Conservation (phyloP, 2,797 vertebrate genomes). For the Cichlasoma orientale region DNA sequence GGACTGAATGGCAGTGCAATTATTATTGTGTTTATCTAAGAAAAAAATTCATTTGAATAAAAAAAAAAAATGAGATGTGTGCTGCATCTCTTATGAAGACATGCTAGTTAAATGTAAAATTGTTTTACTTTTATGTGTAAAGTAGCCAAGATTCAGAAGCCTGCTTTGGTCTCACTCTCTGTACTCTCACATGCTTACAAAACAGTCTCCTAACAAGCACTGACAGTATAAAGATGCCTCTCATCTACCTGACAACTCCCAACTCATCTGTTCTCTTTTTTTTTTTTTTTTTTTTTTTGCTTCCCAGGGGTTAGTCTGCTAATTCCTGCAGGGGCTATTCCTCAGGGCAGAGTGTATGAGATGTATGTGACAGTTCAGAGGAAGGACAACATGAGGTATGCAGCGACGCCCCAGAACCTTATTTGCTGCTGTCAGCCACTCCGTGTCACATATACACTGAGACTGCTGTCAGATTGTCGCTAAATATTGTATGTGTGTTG, state of each 20-base stretch:
- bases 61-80: rapidly evolving
- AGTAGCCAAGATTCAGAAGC: background rate
- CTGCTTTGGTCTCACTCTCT: background rate
- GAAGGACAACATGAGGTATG: constrained; percentile 97
- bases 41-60: constrained; percentile 17
- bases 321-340: constrained; percentile 94
- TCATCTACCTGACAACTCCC: constrained; percentile 4
- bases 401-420: constrained; percentile 26
- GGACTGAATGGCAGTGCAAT: constrained; percentile 11
- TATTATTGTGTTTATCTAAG: constrained; percentile 25
- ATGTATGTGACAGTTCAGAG: constrained; percentile 99
- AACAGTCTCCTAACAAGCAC: background rate
- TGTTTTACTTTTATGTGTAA: background rate
- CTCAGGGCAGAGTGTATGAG: constrained; percentile 97
- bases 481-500: constrained; percentile 38
- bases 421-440: constrained; percentile 50
- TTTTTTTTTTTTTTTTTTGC: constrained; percentile 23
- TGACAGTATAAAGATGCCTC: background rate
- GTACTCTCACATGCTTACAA: background rate
- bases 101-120: background rate
- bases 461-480: constrained; percentile 40
- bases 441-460: constrained; percentile 24
- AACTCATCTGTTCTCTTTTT: constrained; percentile 10
- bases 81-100: background rate
- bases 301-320: constrained; percentile 93